A percentile compares a stretch with the other conserved stretches of the same genome.
Conservation (phyloP, 2,113 vertebrate genomes). For the Tetrax tetrax region DNA sequence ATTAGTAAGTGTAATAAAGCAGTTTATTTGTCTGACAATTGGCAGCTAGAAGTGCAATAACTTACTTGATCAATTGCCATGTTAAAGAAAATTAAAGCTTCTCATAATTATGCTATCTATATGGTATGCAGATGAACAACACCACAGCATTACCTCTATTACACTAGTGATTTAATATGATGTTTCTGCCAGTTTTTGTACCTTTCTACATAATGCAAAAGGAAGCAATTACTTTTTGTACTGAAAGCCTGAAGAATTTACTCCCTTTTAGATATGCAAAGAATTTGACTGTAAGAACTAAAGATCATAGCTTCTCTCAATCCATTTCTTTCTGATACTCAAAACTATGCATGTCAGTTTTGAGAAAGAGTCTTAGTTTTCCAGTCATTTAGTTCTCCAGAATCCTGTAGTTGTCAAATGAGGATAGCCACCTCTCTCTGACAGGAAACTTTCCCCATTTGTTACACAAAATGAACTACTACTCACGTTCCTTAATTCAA, state of each 20-base stretch:
- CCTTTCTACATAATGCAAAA: slow-evolving; percentile 51
- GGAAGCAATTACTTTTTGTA: slow-evolving; percentile 67
- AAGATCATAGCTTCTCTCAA: not conserved
- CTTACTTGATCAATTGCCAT: slow-evolving; percentile 68
- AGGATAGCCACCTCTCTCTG: not conserved
- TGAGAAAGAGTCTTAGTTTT: not conserved
- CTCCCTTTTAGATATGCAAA: not conserved
- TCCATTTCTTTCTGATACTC: not conserved
- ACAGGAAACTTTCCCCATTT: not conserved
- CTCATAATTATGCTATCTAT: slow-evolving; percentile 54
- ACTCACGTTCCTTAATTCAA: not conserved
- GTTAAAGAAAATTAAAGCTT: slow-evolving; percentile 55
- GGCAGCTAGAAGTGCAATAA: slow-evolving; percentile 42
- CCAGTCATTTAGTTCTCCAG: not conserved
- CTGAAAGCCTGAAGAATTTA: slow-evolving; percentile 32
- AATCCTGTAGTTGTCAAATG: not conserved
- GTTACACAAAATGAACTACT: not conserved
- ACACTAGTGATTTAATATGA: slow-evolving; percentile 47
- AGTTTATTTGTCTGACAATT: slow-evolving; percentile 63
- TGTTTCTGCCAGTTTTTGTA: slow-evolving; percentile 57
- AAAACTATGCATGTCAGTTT: not conserved
- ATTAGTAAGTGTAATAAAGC: slow-evolving; percentile 69
- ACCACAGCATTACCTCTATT: slow-evolving; percentile 15
- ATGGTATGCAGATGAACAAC: slow-evolving; percentile 59
- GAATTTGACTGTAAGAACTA: slow-evolving; percentile 2